Evolutionary conservation across 2,888 invertebrate species (phyloP).

Genomic region (Molanna angustata): DNA sequence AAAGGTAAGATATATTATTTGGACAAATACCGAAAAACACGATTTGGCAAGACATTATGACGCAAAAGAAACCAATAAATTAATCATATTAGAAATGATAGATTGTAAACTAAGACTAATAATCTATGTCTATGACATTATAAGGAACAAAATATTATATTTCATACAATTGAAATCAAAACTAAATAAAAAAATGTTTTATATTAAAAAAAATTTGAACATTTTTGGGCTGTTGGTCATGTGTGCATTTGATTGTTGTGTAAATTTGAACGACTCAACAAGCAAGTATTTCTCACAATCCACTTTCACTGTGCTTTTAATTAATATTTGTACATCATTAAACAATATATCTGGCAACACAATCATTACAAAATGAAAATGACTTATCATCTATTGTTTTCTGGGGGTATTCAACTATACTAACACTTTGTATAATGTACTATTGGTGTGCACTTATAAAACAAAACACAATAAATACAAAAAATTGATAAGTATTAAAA

Average conservation of each 20-base stretch:
- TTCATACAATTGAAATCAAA: background rate
- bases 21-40: too few relatives aligned
- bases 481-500: conserved; percentile 5
- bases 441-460: conserved; percentile 22
- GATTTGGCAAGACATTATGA: background rate
- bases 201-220: background rate
- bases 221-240: background rate
- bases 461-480: conserved; percentile 13
- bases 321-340: conserved; percentile 23
- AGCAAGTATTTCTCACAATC: too few relatives aligned
- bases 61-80: too few relatives aligned
- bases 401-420: conserved; percentile 29
- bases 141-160: too few relatives aligned
- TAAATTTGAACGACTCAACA: too few relatives aligned
- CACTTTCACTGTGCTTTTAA: conserved; percentile 12
- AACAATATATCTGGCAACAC: conserved; percentile 19
- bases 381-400: conserved; percentile 26
- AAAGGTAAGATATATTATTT: too few relatives aligned
- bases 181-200: background rate
- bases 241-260: too few relatives aligned
- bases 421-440: too few relatives aligned
- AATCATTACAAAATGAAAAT: conserved; percentile 10
- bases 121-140: too few relatives aligned
- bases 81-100: too few relatives aligned
- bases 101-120: too few relatives aligned